Evolutionary conservation across 2,797 vertebrate genomes (phyloP), one percentile per base, ranked within the genome.

Genomic region (Bovichtus variegatus): DNA sequence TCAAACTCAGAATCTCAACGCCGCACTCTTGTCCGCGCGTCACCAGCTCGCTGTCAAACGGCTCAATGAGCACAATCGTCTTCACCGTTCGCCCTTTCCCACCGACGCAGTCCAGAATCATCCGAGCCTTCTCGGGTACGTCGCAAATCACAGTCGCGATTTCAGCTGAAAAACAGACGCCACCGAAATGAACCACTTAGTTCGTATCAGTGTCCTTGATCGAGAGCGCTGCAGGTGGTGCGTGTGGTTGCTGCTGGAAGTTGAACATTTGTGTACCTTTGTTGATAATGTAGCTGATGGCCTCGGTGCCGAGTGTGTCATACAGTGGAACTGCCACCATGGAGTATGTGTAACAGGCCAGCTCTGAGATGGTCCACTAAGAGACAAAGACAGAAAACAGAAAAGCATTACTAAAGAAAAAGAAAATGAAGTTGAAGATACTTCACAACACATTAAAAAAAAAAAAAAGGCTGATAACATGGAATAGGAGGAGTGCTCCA

Each of bases 291-390:
- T 96, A 97, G 0, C 89, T 87, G 67, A 99, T 98, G 41, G 98
- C 97, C 58, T 99, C 97, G 1, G 81, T 53, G 83, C 98, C 98
- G 21, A 99, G 95, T 0, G 98, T 99, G 85, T 99, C 98, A 0
- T 99, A 99, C 55, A 99, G 93, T 0, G 98, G 98, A 23, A 99
- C 96, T 0, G 93, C 80, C 88, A 98, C 97, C 93, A 99, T 89
- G 15, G 97, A 98, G 87, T 96, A 99, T 0, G 98, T 90, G 80
- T 99, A 98, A 82, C 98, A 99, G n/a, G 92, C 97, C 85, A 98
- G 92, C 87, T 99, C 98, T 63, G 97, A 91, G 79, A 99, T 96
- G 63, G 96, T 96, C 98, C 98, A 99, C 98, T 99, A 87, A 59
- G 81, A 86, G 76, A 59, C 1, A 72, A 47, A 72, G 76, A 65